Conservation (phyloP, 2,888 invertebrate species). For the Plemyria rubiginata region DNA sequence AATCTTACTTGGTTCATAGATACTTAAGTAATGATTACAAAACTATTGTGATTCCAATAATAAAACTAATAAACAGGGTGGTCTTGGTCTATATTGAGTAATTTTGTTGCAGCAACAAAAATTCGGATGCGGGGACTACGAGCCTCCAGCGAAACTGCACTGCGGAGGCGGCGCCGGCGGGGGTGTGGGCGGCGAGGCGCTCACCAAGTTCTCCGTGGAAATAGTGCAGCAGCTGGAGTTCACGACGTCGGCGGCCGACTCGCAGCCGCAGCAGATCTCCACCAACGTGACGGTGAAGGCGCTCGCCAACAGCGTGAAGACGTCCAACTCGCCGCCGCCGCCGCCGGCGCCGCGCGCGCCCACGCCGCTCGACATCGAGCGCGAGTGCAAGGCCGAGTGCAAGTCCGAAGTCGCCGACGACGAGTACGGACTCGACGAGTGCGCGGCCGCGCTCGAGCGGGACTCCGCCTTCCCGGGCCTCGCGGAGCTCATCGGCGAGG, state of each 20-base stretch:
- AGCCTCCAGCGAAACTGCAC: constrained; percentile 91
- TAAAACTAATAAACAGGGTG: background rate
- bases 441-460: constrained; percentile 93
- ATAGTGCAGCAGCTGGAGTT: constrained; percentile 96
- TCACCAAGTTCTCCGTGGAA: constrained; percentile 94
- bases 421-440: constrained; percentile 93
- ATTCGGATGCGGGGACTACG: constrained; percentile 89
- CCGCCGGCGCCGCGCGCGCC: constrained; percentile 87
- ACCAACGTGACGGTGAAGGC: constrained; percentile 96
- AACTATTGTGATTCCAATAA: too few species aligned
- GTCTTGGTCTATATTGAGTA: background rate
- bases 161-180: constrained; percentile 74
- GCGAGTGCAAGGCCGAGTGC: constrained; percentile 91
- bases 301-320: constrained; percentile 79
- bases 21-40: too few species aligned
- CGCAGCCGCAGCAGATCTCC: constrained; percentile 95
- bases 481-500: constrained; percentile 93
- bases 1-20: too few species aligned
- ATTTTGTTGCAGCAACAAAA: constrained; percentile 91
- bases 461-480: constrained; percentile 93
- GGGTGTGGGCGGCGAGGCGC: constrained; percentile 79
- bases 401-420: constrained; percentile 92
- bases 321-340: constrained; percentile 74
- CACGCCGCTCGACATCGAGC: constrained; percentile 92
- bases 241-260: constrained; percentile 93